These are phyloP conservation scores for Epizoanthus scotinus DNA, from an alignment of 92 coral and sea anemone species.

Conservation along the genomic window DNA sequence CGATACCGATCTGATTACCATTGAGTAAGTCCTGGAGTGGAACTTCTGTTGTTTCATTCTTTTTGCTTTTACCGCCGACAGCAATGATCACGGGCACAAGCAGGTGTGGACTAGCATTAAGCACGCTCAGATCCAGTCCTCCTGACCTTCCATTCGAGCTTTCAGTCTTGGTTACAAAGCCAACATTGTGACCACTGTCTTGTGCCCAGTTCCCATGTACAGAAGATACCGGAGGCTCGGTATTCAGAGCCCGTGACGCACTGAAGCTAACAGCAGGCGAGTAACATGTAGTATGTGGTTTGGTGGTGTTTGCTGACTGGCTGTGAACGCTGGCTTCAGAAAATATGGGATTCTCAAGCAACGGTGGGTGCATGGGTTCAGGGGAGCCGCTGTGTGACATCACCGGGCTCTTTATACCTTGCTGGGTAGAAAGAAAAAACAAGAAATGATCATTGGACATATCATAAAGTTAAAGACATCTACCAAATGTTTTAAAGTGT, in stretches of 20 bases:
- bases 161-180: constrained; percentile 11
- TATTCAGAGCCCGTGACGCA: constrained; percentile 1
- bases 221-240: constrained; percentile 17
- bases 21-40: constrained; percentile 61
- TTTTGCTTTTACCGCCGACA: constrained; percentile 48
- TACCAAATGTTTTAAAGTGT: neutral
- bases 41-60: constrained; percentile 54
- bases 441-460: neutral
- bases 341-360: constrained; percentile 8
- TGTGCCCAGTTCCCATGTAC: constrained; percentile 13
- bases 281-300: constrained; percentile 3
- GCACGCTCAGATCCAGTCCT: constrained; percentile 46
- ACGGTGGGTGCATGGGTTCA: constrained; percentile 11
- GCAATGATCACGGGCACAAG: constrained; percentile 78
- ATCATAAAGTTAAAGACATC: neutral
- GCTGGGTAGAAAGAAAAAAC: neutral
- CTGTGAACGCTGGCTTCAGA: constrained; percentile 4
- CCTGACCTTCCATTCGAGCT: constrained; percentile 45
- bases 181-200: constrained; percentile 12
- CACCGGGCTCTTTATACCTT: constrained; percentile 19
- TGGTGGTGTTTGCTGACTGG: constrained; percentile 11
- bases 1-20: constrained; percentile 54
- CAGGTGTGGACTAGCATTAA: constrained; percentile 37
- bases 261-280: constrained; percentile 16
- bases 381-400: constrained; percentile 10